Evolutionary conservation across 2,113 vertebrate species (phyloP).

Genomic region (Fregetta grallaria): DNA sequence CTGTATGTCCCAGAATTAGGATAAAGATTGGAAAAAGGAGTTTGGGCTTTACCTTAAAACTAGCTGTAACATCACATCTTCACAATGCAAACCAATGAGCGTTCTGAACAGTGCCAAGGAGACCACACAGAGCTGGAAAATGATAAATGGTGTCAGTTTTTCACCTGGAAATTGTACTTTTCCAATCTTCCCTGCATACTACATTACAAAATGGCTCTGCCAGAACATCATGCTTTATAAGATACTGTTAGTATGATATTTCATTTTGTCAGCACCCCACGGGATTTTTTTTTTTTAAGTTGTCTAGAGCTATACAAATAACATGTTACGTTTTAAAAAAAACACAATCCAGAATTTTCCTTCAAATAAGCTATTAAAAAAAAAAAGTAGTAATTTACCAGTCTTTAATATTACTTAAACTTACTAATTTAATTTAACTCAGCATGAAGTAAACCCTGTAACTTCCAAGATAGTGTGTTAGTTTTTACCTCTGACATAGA

Average conservation of each 20-base stretch:
- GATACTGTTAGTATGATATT: background rate
- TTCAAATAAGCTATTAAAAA: background rate
- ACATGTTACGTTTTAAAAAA: background rate
- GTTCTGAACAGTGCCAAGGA: slow-evolving; percentile 94
- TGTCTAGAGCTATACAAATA: background rate
- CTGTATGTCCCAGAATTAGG: background rate
- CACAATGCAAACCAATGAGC: slow-evolving; percentile 92
- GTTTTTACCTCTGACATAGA: background rate
- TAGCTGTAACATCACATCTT: slow-evolving; percentile 97
- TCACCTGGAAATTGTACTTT: background rate
- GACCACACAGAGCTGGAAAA: slow-evolving; percentile 89
- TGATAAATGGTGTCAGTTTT: slow-evolving; percentile 27
- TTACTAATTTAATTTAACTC: background rate
- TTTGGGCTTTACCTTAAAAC: slow-evolving; percentile 84
- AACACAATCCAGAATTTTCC: background rate
- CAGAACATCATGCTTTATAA: background rate
- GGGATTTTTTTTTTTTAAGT: background rate
- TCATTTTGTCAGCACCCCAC: background rate
- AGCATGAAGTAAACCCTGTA: background rate
- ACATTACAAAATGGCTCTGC: slow-evolving; percentile 10
- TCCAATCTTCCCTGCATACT: background rate
- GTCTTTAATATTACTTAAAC: background rate
- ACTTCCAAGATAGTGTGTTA: background rate
- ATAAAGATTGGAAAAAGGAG: background rate
- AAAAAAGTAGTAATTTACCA: background rate